Evolutionary conservation across 2,888 invertebrate genomes (phyloP).

Genomic region (Tiliacea citrago): DNA sequence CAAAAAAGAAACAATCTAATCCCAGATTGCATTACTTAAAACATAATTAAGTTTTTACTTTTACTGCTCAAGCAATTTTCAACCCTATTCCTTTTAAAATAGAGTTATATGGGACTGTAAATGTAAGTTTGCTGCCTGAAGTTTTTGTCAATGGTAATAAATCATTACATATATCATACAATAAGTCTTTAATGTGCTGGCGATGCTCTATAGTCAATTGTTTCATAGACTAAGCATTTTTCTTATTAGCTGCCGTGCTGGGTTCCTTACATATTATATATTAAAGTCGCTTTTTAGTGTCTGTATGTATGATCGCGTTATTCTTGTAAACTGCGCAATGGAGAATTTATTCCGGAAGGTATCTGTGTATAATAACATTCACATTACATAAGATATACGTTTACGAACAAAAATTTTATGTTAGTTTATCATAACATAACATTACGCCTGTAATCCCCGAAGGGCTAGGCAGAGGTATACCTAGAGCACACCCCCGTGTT

Average conservation of each 20-base stretch:
- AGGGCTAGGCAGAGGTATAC: no score
- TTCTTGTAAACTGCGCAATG: background rate
- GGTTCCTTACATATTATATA: slow-evolving; percentile 6
- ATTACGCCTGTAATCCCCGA: no score
- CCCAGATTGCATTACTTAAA: slow-evolving; percentile 66
- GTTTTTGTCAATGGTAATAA: slow-evolving; percentile 81
- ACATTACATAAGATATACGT: no score
- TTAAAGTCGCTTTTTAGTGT: background rate
- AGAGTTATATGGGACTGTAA: slow-evolving; percentile 22
- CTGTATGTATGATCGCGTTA: background rate
- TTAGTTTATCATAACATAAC: no score
- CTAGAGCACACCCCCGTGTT: no score
- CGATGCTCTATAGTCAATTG: slow-evolving; percentile 86
- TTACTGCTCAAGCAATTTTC: slow-evolving; percentile 22
- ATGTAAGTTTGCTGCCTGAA: slow-evolving; percentile 1
- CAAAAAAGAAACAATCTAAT: slow-evolving; percentile 78
- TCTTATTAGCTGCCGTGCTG: slow-evolving; percentile 35
- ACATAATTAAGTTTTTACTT: slow-evolving; percentile 63
- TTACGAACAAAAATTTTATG: no score
- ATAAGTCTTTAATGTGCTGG: slow-evolving; percentile 81
- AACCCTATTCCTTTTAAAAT: background rate
- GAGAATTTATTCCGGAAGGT: background rate
- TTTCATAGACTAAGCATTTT: slow-evolving; percentile 68
- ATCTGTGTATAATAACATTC: no score
- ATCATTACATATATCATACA: slow-evolving; percentile 87